Percentiles rank a stretch among this genome's conserved stretches.
Evolutionary conservation across 2,113 vertebrate genomes (phyloP).

Genomic region (Quiscalus mexicanus): DNA sequence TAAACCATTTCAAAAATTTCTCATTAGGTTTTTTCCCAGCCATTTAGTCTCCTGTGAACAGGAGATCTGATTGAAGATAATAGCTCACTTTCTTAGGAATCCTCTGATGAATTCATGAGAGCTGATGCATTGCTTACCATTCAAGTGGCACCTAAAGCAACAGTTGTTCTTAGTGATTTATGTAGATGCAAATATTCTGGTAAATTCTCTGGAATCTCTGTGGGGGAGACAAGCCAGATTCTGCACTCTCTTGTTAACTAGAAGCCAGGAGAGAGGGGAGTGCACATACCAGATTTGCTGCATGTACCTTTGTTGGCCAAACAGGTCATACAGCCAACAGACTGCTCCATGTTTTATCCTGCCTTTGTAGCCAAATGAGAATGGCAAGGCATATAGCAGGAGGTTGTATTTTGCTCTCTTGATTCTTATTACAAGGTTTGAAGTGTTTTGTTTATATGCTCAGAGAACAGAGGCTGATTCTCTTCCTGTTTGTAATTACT

Average conservation of each 20-base stretch:
- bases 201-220: background rate
- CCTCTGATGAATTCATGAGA: background rate
- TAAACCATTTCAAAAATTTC: background rate
- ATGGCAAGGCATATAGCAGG: background rate
- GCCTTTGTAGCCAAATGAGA: conserved; percentile 51
- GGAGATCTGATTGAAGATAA: background rate
- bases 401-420: background rate
- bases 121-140: background rate
- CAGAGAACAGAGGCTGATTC: conserved; percentile 12
- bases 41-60: background rate
- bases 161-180: background rate
- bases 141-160: background rate
- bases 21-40: background rate
- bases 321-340: background rate
- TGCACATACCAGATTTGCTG: background rate
- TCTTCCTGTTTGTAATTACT: conserved; percentile 42
- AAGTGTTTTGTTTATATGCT: conserved; percentile 48
- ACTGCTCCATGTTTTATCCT: background rate
- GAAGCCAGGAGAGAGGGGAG: background rate
- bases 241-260: background rate
- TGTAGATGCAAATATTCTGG: conserved; percentile 21
- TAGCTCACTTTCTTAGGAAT: background rate
- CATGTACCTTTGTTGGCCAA: background rate
- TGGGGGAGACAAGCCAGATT: background rate
- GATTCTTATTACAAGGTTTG: conserved; percentile 1